Conservation (phyloP, 1,140 invertebrate species). For the Drosophila subobscura region DNA sequence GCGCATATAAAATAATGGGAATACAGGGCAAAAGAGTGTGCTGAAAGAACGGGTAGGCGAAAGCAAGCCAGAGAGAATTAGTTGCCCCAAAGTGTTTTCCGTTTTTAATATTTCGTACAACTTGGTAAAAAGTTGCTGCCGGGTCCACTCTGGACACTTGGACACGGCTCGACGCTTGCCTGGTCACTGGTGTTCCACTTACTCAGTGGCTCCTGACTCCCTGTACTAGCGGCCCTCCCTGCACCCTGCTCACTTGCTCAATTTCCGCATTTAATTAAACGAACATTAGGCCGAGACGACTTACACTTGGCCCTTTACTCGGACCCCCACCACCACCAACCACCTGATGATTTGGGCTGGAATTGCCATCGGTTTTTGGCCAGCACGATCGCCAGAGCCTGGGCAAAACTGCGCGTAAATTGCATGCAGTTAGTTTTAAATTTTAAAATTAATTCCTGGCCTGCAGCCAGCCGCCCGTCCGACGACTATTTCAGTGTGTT, state of each 20-base stretch:
- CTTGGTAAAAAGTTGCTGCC: conserved; percentile 55
- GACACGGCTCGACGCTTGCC: conserved; percentile 48
- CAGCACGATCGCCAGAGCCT: conserved; percentile 17
- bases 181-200: conserved; percentile 11
- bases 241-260: conserved; percentile 56
- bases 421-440: conserved; percentile 66
- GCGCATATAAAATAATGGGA: conserved; percentile 45
- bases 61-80: conserved; percentile 56
- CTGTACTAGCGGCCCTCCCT: neutral
- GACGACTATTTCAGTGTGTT: conserved; percentile 35
- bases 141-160: conserved; percentile 57
- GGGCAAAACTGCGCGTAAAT: conserved; percentile 61
- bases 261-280: conserved; percentile 81
- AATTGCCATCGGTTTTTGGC: conserved; percentile 3
- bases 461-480: conserved; percentile 17
- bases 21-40: conserved; percentile 41
- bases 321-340: conserved; percentile 15
- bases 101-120: conserved; percentile 76
- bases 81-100: conserved; percentile 79
- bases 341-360: conserved; percentile 20
- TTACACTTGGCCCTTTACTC: conserved; percentile 15
- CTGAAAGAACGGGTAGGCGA: conserved; percentile 16
- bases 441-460: conserved; percentile 71
- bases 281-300: conserved; percentile 61
- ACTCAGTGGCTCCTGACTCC: conserved; percentile 47